Conservation (phyloP, 35 echinoderm and acorn worm species). For the Patiria miniata region DNA sequence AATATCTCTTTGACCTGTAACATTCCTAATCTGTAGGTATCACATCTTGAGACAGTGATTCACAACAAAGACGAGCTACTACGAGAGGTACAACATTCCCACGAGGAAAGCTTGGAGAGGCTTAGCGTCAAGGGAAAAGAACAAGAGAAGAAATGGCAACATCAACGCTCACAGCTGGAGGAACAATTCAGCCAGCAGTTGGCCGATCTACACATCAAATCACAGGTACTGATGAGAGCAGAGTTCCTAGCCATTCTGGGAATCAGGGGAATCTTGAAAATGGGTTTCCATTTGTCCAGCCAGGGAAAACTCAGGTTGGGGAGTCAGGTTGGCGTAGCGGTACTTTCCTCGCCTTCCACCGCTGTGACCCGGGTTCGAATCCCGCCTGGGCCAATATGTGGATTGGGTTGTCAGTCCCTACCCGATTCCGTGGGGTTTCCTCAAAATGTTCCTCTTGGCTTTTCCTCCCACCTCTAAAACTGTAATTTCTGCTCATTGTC, state of each 20-base stretch:
- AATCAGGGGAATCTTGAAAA: neutral
- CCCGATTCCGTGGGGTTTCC: no score
- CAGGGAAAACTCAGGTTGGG: neutral
- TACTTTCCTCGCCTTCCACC: no score
- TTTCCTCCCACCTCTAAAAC: no score
- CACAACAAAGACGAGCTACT: conserved; percentile 72
- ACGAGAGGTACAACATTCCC: conserved; percentile 56
- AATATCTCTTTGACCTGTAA: neutral
- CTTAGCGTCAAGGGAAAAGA: conserved; percentile 52
- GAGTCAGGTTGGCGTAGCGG: neutral
- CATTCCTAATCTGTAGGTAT: conserved; percentile 39
- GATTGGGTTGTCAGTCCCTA: no score
- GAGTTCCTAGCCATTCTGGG: neutral
- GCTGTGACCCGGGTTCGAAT: no score
- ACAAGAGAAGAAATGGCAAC: conserved; percentile 74
- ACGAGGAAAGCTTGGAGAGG: conserved; percentile 77
- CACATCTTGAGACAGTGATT: conserved; percentile 57
- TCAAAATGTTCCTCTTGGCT: no score
- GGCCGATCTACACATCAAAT: conserved; percentile 70
- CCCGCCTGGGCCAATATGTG: no score
- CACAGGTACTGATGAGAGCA: conserved; percentile 52
- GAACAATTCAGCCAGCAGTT: conserved; percentile 79
- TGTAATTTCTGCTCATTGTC: no score
- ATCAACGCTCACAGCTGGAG: conserved; percentile 69
- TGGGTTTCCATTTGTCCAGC: neutral